A percentile compares a stretch with the other conserved stretches of the same genome.
Conservation (phyloP, 1,140 invertebrate species). For the Drosophila saltans region DNA sequence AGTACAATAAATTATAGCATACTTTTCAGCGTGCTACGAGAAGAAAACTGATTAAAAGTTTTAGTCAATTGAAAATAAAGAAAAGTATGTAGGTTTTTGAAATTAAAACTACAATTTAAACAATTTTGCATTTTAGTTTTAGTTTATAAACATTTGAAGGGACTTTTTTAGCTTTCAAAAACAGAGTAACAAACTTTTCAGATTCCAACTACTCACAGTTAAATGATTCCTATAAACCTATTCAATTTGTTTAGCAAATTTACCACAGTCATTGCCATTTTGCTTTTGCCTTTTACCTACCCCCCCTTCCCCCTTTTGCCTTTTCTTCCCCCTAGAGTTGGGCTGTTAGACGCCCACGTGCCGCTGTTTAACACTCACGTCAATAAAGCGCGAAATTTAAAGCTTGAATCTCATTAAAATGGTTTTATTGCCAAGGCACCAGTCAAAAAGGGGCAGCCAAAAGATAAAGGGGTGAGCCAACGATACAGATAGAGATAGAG, state of each 20-base stretch:
- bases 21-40: not conserved
- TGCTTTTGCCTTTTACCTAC: not conserved
- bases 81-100: too few species aligned
- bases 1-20: not conserved
- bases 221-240: not conserved
- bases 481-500: not conserved
- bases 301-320: not conserved
- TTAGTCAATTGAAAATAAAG: not conserved
- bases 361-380: slow-evolving; percentile 35
- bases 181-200: not conserved
- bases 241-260: slow-evolving; percentile 10
- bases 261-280: not conserved
- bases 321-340: not conserved
- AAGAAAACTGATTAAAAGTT: not conserved
- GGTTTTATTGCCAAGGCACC: slow-evolving; percentile 70
- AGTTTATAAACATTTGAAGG: too few species aligned
- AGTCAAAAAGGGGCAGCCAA: slow-evolving; percentile 11
- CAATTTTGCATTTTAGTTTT: too few species aligned
- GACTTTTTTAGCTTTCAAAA: too few species aligned
- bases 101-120: too few species aligned
- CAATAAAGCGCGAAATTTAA: slow-evolving; percentile 80
- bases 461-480: slow-evolving; percentile 9
- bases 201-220: not conserved
- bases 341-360: not conserved
- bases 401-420: slow-evolving; percentile 80